Conservation (phyloP, 1,140 invertebrate genomes). For the Drosophila santomea region DNA sequence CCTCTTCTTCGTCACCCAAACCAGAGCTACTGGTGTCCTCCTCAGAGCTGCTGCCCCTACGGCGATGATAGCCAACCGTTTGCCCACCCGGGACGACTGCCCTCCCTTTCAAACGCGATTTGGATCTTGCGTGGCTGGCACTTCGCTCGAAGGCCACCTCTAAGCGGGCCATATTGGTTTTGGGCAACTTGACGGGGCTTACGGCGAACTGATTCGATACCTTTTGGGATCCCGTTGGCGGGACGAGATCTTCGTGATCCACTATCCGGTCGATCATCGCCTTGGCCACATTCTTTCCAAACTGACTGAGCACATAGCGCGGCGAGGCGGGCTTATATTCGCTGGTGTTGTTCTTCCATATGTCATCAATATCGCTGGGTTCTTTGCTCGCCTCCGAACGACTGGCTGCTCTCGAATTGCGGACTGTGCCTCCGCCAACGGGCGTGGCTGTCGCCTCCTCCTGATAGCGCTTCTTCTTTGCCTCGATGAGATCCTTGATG, state of each 20-base stretch:
- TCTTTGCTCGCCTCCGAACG: constrained; percentile 24
- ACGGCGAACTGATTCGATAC: constrained; percentile 67
- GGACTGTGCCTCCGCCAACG: background rate
- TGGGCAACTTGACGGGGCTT: constrained; percentile 61
- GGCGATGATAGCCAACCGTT: background rate
- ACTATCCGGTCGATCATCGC: constrained; percentile 52
- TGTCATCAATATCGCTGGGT: constrained; percentile 62
- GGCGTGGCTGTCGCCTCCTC: constrained; percentile 3
- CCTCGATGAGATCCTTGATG: constrained; percentile 57
- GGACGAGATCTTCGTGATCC: constrained; percentile 29
- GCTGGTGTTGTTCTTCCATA: constrained; percentile 73
- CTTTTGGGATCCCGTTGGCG: constrained; percentile 32
- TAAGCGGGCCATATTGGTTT: constrained; percentile 56
- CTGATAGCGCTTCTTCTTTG: constrained; percentile 55
- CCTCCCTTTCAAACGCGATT: background rate
- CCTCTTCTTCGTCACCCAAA: constrained; percentile 12
- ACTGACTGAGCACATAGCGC: constrained; percentile 64
- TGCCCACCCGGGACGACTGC: background rate
- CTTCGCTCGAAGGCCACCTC: constrained; percentile 49
- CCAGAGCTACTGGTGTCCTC: constrained; percentile 33
- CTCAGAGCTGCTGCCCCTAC: constrained; percentile 10
- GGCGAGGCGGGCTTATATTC: constrained; percentile 73
- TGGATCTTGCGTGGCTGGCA: background rate
- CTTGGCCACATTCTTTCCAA: constrained; percentile 66
- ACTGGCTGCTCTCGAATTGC: constrained; percentile 22